Evolutionary conservation across 2,888 invertebrate species (phyloP), one percentile per base, ranked within the genome.

Genomic region (Matsumyia berberina): DNA sequence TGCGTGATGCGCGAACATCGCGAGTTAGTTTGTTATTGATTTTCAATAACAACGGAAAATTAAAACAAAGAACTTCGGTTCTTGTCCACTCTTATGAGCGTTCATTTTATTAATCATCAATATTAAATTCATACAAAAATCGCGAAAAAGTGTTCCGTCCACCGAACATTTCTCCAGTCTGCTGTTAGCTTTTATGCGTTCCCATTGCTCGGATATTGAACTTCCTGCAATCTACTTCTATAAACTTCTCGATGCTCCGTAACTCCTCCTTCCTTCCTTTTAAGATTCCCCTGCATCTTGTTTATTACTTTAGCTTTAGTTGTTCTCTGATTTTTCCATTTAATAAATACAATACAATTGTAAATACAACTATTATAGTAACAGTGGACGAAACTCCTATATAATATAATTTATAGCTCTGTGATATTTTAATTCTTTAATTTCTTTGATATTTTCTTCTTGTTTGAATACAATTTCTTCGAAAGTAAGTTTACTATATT

Each of bases 271-370:
- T 24, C 24, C 24, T 24, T 24, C 12, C 5, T 42, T 42, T 42
- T 15, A 42, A 42, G 11, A 42, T 42, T 42, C 42, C 15, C 42
- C 42, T 42, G 42, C 1, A 42, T 42, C 5, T 42, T 42, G 12
- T 42, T 12, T 42, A 42, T 42, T 42, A 42, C 42, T 42, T 42
- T 42, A 15, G 15, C 42, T 42, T 12, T 42, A 42, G 42, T 42
- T 42, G 42, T 42, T 42, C 15, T 42, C 42, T 42, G 42, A 15
- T 42, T 42, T 42, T 12, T n/a, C 12, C 12, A 5, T 42, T 42
- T 12, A 42, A 42, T 42, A 42, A 42, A 42, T 39, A 49, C n/a
- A n/a, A n/a, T n/a, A n/a, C 19, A 1, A 35, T 33, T 53, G 33
- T 11, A 33, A 9, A 33, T 35, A 57, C 24, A 24, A 24, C 19